Conservation (phyloP, 2,113 vertebrate species). For the Osmerus eperlanus region DNA sequence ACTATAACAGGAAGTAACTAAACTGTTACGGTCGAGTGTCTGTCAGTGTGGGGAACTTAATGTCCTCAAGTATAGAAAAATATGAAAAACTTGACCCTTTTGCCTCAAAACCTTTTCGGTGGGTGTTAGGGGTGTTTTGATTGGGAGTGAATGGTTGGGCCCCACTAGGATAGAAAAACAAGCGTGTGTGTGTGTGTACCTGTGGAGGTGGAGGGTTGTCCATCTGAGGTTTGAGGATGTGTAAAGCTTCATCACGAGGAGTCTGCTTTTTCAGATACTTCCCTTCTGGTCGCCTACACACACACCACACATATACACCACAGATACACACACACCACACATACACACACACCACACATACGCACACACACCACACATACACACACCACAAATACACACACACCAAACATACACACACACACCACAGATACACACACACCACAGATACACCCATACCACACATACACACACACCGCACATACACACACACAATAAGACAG, state of each 20-base stretch:
- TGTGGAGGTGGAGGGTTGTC: conserved; percentile 63
- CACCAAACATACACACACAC: background rate
- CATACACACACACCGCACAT: background rate
- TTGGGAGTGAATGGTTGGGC: background rate
- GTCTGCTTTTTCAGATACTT: conserved; percentile 84
- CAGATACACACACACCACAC: background rate
- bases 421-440: background rate
- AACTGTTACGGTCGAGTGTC: background rate
- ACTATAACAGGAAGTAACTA: background rate
- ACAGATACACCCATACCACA: too few relatives aligned
- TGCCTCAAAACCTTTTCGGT: too few relatives aligned
- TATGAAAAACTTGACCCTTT: too few relatives aligned
- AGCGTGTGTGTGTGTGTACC: conserved; percentile 42
- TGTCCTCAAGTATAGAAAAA: too few relatives aligned
- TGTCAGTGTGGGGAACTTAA: background rate
- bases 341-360: too few relatives aligned
- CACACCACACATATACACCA: conserved; percentile 12
- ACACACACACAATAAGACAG: background rate
- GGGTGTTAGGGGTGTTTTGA: too few relatives aligned
- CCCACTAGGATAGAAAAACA: too few relatives aligned
- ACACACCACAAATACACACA: background rate
- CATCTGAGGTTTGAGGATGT: conserved; percentile 88
- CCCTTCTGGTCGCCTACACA: conserved; percentile 64
- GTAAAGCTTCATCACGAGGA: conserved; percentile 89
- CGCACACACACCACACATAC: background rate